phyloP scores from a whole-genome alignment of 2,888 invertebrate genomes.

The Cerastoderma edule region DNA sequence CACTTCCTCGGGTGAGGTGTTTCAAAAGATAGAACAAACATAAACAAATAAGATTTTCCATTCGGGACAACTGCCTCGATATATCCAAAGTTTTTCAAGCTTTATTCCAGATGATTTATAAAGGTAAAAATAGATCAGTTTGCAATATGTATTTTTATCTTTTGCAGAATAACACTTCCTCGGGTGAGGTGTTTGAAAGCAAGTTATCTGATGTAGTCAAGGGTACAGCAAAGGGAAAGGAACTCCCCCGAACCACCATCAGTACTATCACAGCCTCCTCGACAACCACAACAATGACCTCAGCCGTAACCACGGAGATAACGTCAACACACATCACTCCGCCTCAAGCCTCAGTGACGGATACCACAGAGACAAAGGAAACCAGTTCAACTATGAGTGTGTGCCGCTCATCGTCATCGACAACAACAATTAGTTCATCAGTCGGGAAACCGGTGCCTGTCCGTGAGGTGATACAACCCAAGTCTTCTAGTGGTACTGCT shows the following conservation, averaged over 20 bases:
- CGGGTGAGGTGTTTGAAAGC: slow-evolving; percentile 80
- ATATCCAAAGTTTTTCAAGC: too few relatives aligned
- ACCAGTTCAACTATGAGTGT: slow-evolving; percentile 20
- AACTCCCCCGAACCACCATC: slow-evolving; percentile 13
- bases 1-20: slow-evolving; percentile 75
- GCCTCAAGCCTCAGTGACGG: slow-evolving; percentile 42
- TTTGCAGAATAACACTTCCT: slow-evolving; percentile 76
- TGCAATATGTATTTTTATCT: too few relatives aligned
- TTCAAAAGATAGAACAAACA: too few relatives aligned
- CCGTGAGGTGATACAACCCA: slow-evolving; percentile 15
- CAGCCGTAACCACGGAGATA: slow-evolving; percentile 35
- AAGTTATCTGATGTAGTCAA: slow-evolving; percentile 92
- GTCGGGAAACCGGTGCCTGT: background rate
- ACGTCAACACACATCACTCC: slow-evolving; percentile 33
- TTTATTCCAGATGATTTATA: too few relatives aligned
- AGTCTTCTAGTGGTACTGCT: slow-evolving; percentile 46
- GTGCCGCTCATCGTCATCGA: slow-evolving; percentile 25
- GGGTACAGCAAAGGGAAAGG: slow-evolving; percentile 87
- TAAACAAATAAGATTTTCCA: too few relatives aligned
- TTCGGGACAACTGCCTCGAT: too few relatives aligned
- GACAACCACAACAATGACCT: slow-evolving; percentile 36
- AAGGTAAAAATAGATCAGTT: too few relatives aligned
- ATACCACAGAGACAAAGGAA: slow-evolving; percentile 24
- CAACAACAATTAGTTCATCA: slow-evolving; percentile 16
- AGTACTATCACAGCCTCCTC: slow-evolving; percentile 6